These are phyloP conservation scores for Pinna nobilis DNA, from an alignment of 1,140 invertebrate species.

Conservation along the genomic window DNA sequence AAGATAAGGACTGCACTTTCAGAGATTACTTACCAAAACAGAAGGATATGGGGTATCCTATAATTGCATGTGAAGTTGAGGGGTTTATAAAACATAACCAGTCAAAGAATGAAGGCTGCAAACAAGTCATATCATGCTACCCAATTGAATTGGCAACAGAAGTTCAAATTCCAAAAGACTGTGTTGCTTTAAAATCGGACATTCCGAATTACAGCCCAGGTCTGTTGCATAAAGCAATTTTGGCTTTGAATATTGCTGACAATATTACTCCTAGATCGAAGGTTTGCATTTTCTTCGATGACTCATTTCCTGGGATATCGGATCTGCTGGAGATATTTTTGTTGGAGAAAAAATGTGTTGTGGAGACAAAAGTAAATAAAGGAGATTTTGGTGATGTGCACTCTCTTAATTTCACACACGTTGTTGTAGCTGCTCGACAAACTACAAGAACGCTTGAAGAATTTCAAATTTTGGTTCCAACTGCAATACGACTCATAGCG, in stretches of 20 bases:
- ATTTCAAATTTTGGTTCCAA: neutral
- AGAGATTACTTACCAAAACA: neutral
- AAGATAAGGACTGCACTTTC: too few relatives aligned
- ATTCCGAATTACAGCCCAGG: neutral
- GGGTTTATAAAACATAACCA: neutral
- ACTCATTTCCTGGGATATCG: neutral
- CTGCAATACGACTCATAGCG: too few relatives aligned
- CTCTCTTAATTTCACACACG: too few relatives aligned
- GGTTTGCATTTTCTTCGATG: neutral
- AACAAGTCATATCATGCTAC: slow-evolving; percentile 1
- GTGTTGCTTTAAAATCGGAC: neutral
- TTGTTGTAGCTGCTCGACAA: too few relatives aligned
- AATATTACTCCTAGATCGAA: neutral
- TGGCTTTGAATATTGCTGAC: slow-evolving; percentile 5
- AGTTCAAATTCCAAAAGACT: slow-evolving; percentile 4
- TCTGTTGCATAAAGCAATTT: neutral
- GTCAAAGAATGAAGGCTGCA: neutral
- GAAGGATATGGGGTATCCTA: neutral
- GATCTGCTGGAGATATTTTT: neutral
- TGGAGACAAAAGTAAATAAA: too few relatives aligned
- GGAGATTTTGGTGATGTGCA: too few relatives aligned
- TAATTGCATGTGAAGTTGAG: neutral
- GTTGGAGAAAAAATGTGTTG: neutral
- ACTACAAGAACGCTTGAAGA: too few relatives aligned
- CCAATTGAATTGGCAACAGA: neutral